Conservation (phyloP, 2,797 vertebrate genomes). For the Vultur gryphus region DNA sequence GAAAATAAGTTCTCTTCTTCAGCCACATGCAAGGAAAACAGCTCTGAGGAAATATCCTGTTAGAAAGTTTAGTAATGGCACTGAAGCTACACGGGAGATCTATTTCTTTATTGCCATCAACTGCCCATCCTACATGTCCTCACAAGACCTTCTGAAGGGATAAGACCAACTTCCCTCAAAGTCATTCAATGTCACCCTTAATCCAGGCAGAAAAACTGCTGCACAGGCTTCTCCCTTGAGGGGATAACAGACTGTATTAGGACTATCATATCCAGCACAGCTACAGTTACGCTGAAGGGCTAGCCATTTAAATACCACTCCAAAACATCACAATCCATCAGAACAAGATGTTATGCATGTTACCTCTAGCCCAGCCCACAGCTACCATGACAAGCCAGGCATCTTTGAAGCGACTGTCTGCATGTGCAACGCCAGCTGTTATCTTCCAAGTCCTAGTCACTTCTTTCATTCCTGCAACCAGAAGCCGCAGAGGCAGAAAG, state of each 20-base stretch:
- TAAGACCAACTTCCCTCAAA: background rate
- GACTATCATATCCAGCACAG: background rate
- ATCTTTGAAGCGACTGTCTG: slow-evolving; percentile 85
- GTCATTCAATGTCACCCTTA: background rate
- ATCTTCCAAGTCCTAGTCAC: slow-evolving; percentile 96
- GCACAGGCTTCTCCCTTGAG: background rate
- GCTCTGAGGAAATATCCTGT: background rate
- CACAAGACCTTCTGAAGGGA: background rate
- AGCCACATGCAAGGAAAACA: background rate
- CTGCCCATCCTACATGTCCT: background rate
- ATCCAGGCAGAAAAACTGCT: background rate
- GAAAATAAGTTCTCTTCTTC: background rate
- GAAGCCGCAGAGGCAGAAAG: slow-evolving; percentile 82
- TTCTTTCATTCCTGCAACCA: slow-evolving; percentile 93
- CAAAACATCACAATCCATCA: background rate
- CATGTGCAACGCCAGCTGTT: slow-evolving; percentile 84
- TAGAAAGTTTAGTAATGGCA: background rate
- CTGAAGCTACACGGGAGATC: background rate
- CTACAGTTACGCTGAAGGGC: background rate
- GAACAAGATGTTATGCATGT: background rate
- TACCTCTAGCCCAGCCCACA: slow-evolving; percentile 95
- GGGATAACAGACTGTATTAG: background rate
- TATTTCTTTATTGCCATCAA: background rate
- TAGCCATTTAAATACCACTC: background rate
- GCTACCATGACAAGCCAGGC: slow-evolving; percentile 91